Conservation (phyloP, 2,888 invertebrate species). For the Pyrrhosoma nymphula region DNA sequence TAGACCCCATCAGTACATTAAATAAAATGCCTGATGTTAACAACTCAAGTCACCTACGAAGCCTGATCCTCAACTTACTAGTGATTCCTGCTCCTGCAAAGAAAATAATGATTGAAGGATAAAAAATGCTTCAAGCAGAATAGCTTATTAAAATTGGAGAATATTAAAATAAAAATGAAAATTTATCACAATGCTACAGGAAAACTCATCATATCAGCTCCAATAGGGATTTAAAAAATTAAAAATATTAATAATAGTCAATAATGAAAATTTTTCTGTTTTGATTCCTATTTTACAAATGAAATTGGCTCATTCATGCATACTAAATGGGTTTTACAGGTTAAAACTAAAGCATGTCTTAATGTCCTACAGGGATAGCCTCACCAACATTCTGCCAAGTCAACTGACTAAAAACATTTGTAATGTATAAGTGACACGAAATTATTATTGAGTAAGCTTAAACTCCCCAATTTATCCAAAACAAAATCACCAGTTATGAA, state of each 20-base stretch:
- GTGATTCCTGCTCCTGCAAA: conserved; percentile 84
- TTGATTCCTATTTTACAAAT: background rate
- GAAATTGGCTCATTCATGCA: background rate
- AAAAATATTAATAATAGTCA: conserved; percentile 51
- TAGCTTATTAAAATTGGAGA: conserved; percentile 49
- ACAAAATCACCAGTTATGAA: no score
- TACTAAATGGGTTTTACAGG: no score
- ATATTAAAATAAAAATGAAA: conserved; percentile 65
- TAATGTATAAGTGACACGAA: no score
- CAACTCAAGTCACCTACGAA: conserved; percentile 52
- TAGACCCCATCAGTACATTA: conserved; percentile 38
- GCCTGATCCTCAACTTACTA: conserved; percentile 81
- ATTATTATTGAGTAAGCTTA: no score
- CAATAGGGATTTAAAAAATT: conserved; percentile 68
- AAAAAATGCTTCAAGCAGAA: conserved; percentile 71
- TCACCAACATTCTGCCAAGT: no score
- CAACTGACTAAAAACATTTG: no score
- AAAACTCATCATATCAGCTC: conserved; percentile 36
- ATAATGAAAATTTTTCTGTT: background rate
- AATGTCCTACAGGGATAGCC: no score
- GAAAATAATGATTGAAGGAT: conserved; percentile 74
- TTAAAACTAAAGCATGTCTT: no score
- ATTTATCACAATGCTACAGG: conserved; percentile 11
- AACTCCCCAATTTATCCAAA: no score
- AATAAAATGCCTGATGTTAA: conserved; percentile 45